Evolutionary conservation across 2,113 vertebrate species (phyloP), one percentile per base, ranked within the genome.

Genomic region (Marmota monax): DNA sequence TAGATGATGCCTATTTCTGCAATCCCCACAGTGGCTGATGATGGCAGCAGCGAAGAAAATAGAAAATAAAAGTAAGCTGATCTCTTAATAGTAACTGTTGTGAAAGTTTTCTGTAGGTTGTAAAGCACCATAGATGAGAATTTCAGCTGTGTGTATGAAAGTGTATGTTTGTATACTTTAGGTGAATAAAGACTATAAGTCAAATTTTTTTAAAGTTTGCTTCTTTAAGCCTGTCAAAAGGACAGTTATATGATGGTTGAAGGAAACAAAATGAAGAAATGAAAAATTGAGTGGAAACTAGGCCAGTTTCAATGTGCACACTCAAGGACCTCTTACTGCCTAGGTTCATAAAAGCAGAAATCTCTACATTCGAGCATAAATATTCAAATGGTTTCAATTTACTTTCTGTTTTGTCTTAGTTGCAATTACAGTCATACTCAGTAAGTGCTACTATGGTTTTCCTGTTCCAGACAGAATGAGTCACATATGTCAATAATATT

Each of bases 321-420:
- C 63, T 83, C 42, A 39, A 90, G 48, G 56, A 37, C 27, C 7
- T 58, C 20, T 34, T 11, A 74, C 39, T 48, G 45, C 18, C 20
- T 67, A 83, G 51, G 27, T 63, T 95, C 53, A 84, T 61, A 67
- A 77, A 82, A 74, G 76, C 25, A 94, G n/a, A 88, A 77, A 79
- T 74, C 23, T 7, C 69, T 37, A 69, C 11, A 82, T 74, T 79
- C 53, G 94, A 96, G 85, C 25, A 16, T 37, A 29, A 70, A n/a
- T 42, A 69, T 88, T 23, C 29, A 67, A 65, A 90, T 63, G 79
- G 51, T 83, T 94, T 69, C 27, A 51, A 90, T 51, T 78, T 74
- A n/a, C 3, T 61, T 94, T 83, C 42, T 82, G 29, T 78, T 77
- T 69, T 42, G 51, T 85, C 25, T 82, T 17, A 84, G 16, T 10